Conservation (phyloP, 2,113 vertebrate genomes). For the Hyla sarda region DNA sequence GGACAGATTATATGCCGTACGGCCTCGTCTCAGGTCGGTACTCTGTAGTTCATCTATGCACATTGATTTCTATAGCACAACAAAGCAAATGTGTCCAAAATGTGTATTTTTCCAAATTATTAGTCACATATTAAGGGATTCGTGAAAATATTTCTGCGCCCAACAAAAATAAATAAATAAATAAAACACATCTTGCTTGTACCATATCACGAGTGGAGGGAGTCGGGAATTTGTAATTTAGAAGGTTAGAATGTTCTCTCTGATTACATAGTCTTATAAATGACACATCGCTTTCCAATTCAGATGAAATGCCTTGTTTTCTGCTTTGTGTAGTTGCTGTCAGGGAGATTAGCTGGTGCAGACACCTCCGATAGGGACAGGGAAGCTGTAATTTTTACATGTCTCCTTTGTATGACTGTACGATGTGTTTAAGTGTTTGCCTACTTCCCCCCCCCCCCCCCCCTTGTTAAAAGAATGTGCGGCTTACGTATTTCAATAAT, state of each 20-base stretch:
- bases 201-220: background rate
- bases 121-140: background rate
- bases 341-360: background rate
- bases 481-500: background rate
- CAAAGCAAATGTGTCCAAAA: background rate
- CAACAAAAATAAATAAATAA: background rate
- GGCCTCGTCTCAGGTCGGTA: background rate
- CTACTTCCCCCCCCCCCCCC: background rate
- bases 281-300: background rate
- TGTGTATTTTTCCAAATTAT: background rate
- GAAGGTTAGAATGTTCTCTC: constrained; percentile 27
- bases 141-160: background rate
- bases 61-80: background rate
- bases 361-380: background rate
- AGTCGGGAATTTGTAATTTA: background rate
- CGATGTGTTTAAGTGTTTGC: background rate
- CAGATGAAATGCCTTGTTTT: constrained; percentile 9
- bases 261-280: background rate
- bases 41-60: too few species aligned
- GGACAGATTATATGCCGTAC: background rate
- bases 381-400: constrained; percentile 6
- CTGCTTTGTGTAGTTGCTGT: background rate
- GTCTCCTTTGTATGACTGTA: background rate
- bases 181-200: background rate
- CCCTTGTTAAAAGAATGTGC: background rate